Evolutionary conservation across 1,140 invertebrate species (phyloP), one percentile per base, ranked within the genome.

Genomic region (Drosophila erecta): DNA sequence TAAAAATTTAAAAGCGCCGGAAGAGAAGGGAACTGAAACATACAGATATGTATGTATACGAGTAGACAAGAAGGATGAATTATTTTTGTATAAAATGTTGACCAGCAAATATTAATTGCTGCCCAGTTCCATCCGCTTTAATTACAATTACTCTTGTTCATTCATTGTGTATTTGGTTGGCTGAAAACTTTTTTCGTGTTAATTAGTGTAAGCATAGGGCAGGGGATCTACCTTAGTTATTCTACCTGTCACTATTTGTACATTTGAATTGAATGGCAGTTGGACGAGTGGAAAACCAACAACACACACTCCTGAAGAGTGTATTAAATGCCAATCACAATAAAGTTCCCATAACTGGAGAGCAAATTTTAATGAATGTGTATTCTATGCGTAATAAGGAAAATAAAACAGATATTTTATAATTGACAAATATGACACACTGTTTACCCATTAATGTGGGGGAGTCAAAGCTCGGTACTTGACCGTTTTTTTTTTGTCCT

Each of bases 131-230:
- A 67, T 33, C n/a, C 66, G 41, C 27, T 22, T 54, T 67, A 69
- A 70, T 69, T 69, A 69, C 49, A 69, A 67, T 70, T 46, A 38
- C 44, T 44, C 17, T 67, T 46, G 61, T 20, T 56, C 49, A 17
- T 24, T 47, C 47, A 22, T 54, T 55, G 33, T 54, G 37, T 27
- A 55, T 35, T 44, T 14, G 54, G 40, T 51, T 20, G 44, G 10
- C 62, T 33, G 40, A 41, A 54, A 54, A 69, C 61, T 69, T 69
- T 67, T 67, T 67, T 50, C 62, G 64, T 69, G 66, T 70, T 70
- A 70, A 70, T 70, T 70, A 70, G 66, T 70, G 66, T 70, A 69
- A 56, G 40, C 38, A 47, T 35, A 33, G 35, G 33, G 33, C 14
- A n/a, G 43, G 43, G 15, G 2, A 38, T 22, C 37, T 47, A 17